Percentiles rank a stretch among this genome's conserved stretches.
These are phyloP conservation scores for Choristoneura rosaceana DNA, from an alignment of 2,888 invertebrate species.

Conservation along the genomic window DNA sequence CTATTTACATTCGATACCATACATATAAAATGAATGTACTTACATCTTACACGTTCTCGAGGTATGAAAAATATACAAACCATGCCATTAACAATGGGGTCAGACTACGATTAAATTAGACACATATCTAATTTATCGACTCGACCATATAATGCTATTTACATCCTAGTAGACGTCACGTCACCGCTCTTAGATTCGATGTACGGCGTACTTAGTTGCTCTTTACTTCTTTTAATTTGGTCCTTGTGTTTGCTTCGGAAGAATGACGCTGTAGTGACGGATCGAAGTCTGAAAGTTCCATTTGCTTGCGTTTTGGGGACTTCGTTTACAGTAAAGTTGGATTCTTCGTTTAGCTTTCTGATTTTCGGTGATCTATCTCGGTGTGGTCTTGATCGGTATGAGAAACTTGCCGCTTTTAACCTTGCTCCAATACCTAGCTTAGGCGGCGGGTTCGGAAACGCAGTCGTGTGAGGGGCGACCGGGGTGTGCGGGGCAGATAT, in stretches of 20 bases:
- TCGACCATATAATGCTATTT: conserved; percentile 27
- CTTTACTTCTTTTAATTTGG: conserved; percentile 57
- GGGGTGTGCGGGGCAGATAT: conserved; percentile 80
- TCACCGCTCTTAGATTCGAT: conserved; percentile 61
- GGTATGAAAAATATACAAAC: neutral
- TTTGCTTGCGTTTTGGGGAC: conserved; percentile 17
- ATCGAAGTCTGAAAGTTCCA: conserved; percentile 63
- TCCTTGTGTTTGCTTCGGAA: conserved; percentile 65
- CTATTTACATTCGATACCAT: too few relatives aligned
- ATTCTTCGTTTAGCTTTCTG: conserved; percentile 56
- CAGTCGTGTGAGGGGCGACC: conserved; percentile 61
- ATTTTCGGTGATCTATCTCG: conserved; percentile 68
- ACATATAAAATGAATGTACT: too few relatives aligned
- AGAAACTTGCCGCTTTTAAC: conserved; percentile 74
- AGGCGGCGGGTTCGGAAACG: conserved; percentile 45
- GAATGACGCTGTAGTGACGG: conserved; percentile 74
- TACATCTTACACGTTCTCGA: neutral
- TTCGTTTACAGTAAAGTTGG: neutral
- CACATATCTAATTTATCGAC: neutral
- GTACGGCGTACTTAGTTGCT: conserved; percentile 42
- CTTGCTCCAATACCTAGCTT: conserved; percentile 65
- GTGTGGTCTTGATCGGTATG: conserved; percentile 64
- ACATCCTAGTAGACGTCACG: conserved; percentile 70
- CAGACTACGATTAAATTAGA: neutral
- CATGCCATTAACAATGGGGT: neutral